A percentile compares a stretch with the other conserved stretches of the same genome.
These are phyloP conservation scores for Cygnus buccinator DNA, from an alignment of 2,113 vertebrate genomes.

Conservation along the genomic window DNA sequence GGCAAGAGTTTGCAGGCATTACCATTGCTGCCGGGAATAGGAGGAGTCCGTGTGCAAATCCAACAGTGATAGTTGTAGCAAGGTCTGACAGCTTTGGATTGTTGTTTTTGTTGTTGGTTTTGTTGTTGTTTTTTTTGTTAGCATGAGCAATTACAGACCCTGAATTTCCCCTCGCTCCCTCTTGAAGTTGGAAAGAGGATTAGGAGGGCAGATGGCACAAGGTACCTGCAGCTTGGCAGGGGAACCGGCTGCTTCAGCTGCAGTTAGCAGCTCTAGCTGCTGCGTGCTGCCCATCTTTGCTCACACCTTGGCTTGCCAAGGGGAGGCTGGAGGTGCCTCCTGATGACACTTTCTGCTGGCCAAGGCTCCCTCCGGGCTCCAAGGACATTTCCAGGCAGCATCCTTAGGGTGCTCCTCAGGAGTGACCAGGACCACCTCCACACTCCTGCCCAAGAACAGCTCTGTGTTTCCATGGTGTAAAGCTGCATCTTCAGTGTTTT, in stretches of 20 bases:
- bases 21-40: neutral
- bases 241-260: neutral
- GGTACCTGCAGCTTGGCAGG: fast-evolving
- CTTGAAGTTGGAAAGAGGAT: slow-evolving; percentile 17
- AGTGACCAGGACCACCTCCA: neutral
- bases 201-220: slow-evolving; percentile 40
- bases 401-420: neutral
- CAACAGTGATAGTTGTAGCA: neutral
- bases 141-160: neutral
- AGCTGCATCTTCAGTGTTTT: neutral
- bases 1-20: neutral
- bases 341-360: fast-evolving
- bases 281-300: fast-evolving
- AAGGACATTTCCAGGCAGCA: neutral
- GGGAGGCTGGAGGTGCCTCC: neutral
- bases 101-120: neutral
- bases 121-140: neutral
- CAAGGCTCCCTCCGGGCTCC: neutral
- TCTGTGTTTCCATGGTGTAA: fast-evolving
- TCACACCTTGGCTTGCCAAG: neutral
- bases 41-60: neutral
- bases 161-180: neutral
- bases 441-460: neutral
- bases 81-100: neutral
- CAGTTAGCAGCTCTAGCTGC: slow-evolving; percentile 5